Evolutionary conservation across 2,797 vertebrate genomes (phyloP).

Genomic region (Pristis pectinata): DNA sequence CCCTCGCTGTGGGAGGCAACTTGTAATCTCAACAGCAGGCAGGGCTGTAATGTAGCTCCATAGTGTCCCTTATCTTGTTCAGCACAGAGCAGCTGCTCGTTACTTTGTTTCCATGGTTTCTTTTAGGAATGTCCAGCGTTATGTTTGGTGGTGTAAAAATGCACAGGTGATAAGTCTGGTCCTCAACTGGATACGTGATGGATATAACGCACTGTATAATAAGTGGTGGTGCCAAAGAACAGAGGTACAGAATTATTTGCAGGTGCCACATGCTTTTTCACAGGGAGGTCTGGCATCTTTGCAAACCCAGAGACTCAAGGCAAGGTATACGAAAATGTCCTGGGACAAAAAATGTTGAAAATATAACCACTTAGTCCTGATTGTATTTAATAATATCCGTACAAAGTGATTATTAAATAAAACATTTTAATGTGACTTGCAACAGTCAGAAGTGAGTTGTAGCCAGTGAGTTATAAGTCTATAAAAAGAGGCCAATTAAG

Average conservation of each 20-base stretch:
- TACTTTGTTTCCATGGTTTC: background rate
- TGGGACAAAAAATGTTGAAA: background rate
- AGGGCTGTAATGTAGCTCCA: background rate
- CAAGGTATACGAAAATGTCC: background rate
- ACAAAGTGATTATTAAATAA: background rate
- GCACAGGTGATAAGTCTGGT: background rate
- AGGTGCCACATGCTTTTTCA: background rate
- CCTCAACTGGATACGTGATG: background rate
- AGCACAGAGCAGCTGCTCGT: background rate
- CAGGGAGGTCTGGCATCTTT: background rate
- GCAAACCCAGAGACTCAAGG: background rate
- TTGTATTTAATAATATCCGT: background rate
- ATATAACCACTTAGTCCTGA: background rate
- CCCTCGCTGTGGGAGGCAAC: constrained; percentile 5
- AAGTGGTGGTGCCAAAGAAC: no score
- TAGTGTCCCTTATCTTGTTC: constrained; percentile 11
- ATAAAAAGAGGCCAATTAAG: background rate
- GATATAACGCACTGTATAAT: background rate
- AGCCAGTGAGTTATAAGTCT: no score
- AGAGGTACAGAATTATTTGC: background rate
- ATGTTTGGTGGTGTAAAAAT: background rate
- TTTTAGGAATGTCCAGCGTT: background rate
- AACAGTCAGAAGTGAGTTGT: background rate
- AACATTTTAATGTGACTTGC: background rate
- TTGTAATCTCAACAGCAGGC: constrained; percentile 19